Evolutionary conservation across 2,113 vertebrate genomes (phyloP).

Genomic region (Porphyrio hochstetteri): DNA sequence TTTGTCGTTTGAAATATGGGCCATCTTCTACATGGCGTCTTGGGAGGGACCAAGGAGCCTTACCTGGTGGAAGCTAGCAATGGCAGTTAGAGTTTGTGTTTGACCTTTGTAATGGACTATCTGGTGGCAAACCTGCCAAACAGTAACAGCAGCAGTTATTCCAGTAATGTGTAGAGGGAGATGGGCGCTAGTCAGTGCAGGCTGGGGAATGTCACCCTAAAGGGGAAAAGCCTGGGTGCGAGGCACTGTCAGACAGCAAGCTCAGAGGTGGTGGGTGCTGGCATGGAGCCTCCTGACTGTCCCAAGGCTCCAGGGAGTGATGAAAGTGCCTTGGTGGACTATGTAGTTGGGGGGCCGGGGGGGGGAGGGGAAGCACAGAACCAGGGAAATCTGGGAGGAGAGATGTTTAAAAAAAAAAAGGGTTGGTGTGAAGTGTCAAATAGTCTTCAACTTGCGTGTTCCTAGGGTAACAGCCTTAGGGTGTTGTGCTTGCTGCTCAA

Average conservation of each 20-base stretch:
- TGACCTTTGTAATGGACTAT: neutral
- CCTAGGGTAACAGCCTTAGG: neutral
- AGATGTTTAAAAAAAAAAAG: neutral
- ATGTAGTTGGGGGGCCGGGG: accelerated
- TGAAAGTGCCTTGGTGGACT: neutral
- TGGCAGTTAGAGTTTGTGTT: neutral
- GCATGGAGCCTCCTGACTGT: neutral
- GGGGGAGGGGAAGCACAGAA: neutral
- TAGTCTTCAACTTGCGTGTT: neutral
- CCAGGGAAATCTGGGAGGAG: neutral
- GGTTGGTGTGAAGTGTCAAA: accelerated
- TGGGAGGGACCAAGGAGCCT: neutral
- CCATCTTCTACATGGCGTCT: neutral
- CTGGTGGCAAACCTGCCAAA: neutral
- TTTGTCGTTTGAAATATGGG: neutral
- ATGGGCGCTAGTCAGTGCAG: neutral
- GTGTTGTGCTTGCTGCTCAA: neutral
- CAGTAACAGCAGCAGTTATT: neutral
- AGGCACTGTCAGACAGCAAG: neutral
- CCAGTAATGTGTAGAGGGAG: neutral
- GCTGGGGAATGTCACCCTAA: neutral
- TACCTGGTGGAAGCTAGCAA: neutral
- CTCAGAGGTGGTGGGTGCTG: accelerated
- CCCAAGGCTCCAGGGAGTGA: neutral
- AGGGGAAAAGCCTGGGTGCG: neutral